These are phyloP conservation scores for Melanogrammus aeglefinus DNA, from an alignment of 2,797 vertebrate species.

Conservation along the genomic window DNA sequence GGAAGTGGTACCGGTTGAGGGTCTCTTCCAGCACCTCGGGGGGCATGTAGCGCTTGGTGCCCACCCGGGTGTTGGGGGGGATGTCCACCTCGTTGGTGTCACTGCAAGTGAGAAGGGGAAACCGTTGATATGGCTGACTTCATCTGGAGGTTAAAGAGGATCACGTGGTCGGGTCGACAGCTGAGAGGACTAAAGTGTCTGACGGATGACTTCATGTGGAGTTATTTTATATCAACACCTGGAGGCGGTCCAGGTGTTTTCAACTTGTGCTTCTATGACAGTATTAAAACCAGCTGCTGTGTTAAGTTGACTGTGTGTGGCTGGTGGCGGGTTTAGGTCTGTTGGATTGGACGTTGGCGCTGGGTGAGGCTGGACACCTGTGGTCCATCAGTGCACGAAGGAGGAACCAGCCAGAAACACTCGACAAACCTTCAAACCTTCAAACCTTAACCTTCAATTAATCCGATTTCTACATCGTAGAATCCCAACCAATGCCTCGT, in stretches of 20 bases:
- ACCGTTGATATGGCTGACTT: background rate
- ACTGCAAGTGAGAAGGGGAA: constrained; percentile 57
- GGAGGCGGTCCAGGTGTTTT: background rate
- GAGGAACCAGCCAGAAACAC: no score
- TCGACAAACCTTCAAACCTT: no score
- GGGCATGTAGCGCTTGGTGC: constrained; percentile 97
- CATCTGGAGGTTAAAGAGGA: background rate
- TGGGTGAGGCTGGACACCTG: no score
- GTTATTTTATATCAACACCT: background rate
- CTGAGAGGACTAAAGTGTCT: no score
- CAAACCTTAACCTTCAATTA: no score
- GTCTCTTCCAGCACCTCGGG: constrained; percentile 95
- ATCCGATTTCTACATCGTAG: no score
- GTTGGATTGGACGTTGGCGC: no score
- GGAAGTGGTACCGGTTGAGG: constrained; percentile 91
- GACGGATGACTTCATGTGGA: background rate
- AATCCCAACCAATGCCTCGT: no score
- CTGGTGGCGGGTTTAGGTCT: no score
- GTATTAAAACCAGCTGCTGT: background rate
- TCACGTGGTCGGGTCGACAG: background rate
- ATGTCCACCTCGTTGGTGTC: constrained; percentile 98
- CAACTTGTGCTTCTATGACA: background rate
- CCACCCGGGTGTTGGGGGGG: constrained; percentile 91
- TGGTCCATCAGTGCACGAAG: no score
- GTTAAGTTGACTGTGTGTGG: no score